These are phyloP conservation scores for Indicator maculatus DNA, from an alignment of 2,113 vertebrate genomes.

Conservation along the genomic window DNA sequence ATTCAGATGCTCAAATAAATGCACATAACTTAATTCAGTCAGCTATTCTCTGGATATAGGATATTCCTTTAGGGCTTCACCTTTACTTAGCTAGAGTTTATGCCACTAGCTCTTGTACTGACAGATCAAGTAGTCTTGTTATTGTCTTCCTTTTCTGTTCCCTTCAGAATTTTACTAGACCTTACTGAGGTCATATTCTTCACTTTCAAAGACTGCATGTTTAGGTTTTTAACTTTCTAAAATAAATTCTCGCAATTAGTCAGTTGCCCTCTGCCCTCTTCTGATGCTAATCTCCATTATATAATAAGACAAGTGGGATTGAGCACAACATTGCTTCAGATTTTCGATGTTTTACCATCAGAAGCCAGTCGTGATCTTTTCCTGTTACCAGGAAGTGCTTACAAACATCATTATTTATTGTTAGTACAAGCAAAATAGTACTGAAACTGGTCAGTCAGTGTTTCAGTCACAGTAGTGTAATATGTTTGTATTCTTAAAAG, in stretches of 20 bases:
- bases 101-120: not conserved
- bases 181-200: constrained; percentile 14
- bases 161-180: constrained; percentile 19
- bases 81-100: constrained; percentile 9
- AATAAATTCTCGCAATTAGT: constrained; percentile 29
- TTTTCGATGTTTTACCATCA: not conserved
- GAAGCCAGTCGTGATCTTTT: not conserved
- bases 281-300: not conserved
- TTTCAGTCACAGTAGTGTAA: not conserved
- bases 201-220: constrained; percentile 8
- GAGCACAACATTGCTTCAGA: not conserved
- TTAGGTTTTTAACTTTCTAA: constrained; percentile 24
- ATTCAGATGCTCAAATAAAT: constrained; percentile 35
- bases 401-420: not conserved
- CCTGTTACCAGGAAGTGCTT: not conserved
- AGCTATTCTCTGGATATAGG: constrained; percentile 1
- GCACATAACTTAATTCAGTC: constrained; percentile 33
- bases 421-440: not conserved
- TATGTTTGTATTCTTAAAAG: not conserved
- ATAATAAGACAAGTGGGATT: not conserved
- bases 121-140: not conserved
- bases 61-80: constrained; percentile 19
- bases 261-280: not conserved
- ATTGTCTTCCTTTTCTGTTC: not conserved
- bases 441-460: not conserved